phyloP scores from a whole-genome alignment of 2,113 vertebrate genomes.

The Deroptyus accipitrinus region DNA sequence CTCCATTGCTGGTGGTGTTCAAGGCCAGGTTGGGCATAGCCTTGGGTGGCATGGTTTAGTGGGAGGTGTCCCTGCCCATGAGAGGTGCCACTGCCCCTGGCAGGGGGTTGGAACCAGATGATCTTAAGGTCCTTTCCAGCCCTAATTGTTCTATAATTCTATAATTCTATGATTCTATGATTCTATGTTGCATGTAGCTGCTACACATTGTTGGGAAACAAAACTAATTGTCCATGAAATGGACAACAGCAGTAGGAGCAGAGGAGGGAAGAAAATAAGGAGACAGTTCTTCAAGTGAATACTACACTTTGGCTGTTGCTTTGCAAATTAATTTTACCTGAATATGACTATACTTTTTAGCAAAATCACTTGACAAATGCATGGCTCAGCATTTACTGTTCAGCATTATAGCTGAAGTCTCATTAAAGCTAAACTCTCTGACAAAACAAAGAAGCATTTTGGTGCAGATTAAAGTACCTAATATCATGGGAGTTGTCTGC shows the following conservation, averaged over 20 bases:
- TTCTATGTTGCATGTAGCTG: background rate
- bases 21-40: too few relatives aligned
- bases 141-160: too few relatives aligned
- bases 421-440: background rate
- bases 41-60: too few relatives aligned
- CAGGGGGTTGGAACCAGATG: too few relatives aligned
- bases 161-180: too few relatives aligned
- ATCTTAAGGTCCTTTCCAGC: too few relatives aligned
- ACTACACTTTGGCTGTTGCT: background rate
- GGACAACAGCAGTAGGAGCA: background rate
- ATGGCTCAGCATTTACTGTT: background rate
- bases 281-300: background rate
- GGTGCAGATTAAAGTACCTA: background rate
- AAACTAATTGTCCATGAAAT: background rate
- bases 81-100: too few relatives aligned
- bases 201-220: background rate
- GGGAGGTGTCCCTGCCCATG: too few relatives aligned
- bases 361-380: background rate
- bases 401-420: background rate
- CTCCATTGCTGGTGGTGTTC: too few relatives aligned
- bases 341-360: background rate
- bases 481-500: background rate
- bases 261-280: background rate
- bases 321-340: background rate
- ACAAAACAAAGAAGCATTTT: background rate